Evolutionary conservation across 2,888 invertebrate genomes (phyloP).

Genomic region (Lacanobia wlatinum): DNA sequence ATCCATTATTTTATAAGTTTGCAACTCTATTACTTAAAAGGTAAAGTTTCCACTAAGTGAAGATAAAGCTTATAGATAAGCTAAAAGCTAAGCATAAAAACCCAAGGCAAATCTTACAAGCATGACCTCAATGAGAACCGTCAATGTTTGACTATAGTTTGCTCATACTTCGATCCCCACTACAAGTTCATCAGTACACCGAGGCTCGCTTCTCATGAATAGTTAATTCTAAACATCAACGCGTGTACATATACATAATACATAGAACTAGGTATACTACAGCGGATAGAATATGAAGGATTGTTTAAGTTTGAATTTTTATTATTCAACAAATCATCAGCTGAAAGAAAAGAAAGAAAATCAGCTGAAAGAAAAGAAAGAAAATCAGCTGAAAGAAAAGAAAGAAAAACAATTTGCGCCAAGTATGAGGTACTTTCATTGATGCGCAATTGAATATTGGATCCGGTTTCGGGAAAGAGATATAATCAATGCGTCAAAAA

Average conservation of each 20-base stretch:
- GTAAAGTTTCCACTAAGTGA: neutral
- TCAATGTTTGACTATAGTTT: slow-evolving; percentile 35
- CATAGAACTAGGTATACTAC: neutral
- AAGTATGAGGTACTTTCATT: too few species aligned
- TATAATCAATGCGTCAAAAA: too few species aligned
- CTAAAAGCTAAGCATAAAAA: neutral
- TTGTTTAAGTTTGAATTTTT: too few species aligned
- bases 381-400: too few species aligned
- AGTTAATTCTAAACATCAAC: slow-evolving; percentile 18
- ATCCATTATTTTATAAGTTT: neutral
- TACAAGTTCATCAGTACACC: slow-evolving; percentile 23
- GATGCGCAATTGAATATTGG: too few species aligned
- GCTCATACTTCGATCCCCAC: slow-evolving; percentile 7
- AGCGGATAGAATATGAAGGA: neutral
- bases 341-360: too few species aligned
- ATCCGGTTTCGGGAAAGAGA: too few species aligned
- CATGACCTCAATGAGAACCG: neutral
- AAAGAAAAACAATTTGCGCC: too few species aligned
- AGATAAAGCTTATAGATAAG: too few species aligned
- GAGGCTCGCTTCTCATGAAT: slow-evolving; percentile 31
- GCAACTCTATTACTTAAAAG: neutral
- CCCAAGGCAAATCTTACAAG: neutral
- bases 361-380: too few species aligned
- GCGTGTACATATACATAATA: neutral
- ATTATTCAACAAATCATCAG: too few species aligned